These are phyloP conservation scores for Ophion ellenae DNA, from an alignment of 2,888 invertebrate species.

Conservation along the genomic window DNA sequence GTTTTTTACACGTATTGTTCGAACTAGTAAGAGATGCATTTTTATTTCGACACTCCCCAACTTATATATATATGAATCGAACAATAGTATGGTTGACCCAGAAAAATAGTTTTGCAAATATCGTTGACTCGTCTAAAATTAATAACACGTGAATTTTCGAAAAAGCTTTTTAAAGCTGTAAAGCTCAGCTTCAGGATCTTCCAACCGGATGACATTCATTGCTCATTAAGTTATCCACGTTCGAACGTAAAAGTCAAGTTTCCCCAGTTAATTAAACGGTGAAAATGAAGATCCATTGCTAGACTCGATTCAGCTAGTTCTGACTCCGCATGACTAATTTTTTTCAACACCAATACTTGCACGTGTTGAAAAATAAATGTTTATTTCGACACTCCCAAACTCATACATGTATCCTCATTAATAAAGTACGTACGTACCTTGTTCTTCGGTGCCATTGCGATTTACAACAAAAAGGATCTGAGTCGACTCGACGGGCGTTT, in stretches of 20 bases:
- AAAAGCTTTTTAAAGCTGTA: not conserved
- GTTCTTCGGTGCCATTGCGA: slow-evolving; percentile 75
- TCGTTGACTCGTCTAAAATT: not conserved
- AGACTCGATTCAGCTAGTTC: not conserved
- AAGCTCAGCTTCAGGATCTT: not conserved
- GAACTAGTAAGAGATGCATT: too few relatives aligned
- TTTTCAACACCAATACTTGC: too few relatives aligned
- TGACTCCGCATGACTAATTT: too few relatives aligned
- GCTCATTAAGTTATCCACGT: not conserved
- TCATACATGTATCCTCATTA: not conserved
- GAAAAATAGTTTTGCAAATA: not conserved
- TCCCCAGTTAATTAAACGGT: not conserved
- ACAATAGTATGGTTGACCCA: not conserved
- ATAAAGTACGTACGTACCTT: slow-evolving; percentile 73
- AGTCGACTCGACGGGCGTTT: not conserved
- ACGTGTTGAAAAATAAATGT: not conserved
- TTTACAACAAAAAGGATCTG: not conserved
- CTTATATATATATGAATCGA: too few relatives aligned
- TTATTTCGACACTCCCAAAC: not conserved
- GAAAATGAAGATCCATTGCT: not conserved
- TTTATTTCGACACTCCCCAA: too few relatives aligned
- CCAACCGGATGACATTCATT: not conserved
- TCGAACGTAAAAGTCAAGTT: not conserved
- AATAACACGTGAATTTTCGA: not conserved
- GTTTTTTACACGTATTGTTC: too few relatives aligned